Evolutionary conservation across 2,888 invertebrate genomes (phyloP).

Genomic region (Meganola albula): DNA sequence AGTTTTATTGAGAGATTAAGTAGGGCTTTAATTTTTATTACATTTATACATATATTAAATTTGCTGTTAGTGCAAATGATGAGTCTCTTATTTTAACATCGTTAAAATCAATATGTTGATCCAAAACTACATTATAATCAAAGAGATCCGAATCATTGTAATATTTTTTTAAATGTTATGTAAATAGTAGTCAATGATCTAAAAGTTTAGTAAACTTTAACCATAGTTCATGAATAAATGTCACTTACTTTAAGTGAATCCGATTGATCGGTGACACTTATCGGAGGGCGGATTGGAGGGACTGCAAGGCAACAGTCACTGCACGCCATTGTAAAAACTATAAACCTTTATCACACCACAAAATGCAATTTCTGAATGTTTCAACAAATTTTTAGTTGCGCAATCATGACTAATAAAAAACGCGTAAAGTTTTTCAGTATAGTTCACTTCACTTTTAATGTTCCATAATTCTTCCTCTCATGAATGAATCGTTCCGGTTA

Average conservation of each 20-base stretch:
- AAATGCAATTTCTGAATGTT: conserved; percentile 44
- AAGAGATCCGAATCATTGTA: too few relatives aligned
- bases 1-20: conserved; percentile 31
- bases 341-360: conserved; percentile 42
- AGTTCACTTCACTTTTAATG: conserved; percentile 33
- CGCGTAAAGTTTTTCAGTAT: conserved; percentile 22
- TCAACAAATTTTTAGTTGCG: conserved; percentile 51
- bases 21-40: neutral
- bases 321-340: conserved; percentile 74
- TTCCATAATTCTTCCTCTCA: conserved; percentile 18
- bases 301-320: conserved; percentile 82
- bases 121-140: too few relatives aligned
- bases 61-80: too few relatives aligned
- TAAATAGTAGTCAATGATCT: too few relatives aligned
- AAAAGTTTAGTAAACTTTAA: too few relatives aligned
- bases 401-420: conserved; percentile 42
- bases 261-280: conserved; percentile 84
- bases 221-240: conserved; percentile 13
- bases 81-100: too few relatives aligned
- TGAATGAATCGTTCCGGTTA: conserved; percentile 25
- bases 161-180: too few relatives aligned
- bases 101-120: too few relatives aligned
- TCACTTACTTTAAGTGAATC: conserved; percentile 86
- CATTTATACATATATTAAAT: too few relatives aligned
- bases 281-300: conserved; percentile 85